Percentiles rank a stretch among this genome's conserved stretches.
These are phyloP conservation scores for Drosophila gunungcola DNA, from an alignment of 1,140 invertebrate genomes.

Conservation along the genomic window DNA sequence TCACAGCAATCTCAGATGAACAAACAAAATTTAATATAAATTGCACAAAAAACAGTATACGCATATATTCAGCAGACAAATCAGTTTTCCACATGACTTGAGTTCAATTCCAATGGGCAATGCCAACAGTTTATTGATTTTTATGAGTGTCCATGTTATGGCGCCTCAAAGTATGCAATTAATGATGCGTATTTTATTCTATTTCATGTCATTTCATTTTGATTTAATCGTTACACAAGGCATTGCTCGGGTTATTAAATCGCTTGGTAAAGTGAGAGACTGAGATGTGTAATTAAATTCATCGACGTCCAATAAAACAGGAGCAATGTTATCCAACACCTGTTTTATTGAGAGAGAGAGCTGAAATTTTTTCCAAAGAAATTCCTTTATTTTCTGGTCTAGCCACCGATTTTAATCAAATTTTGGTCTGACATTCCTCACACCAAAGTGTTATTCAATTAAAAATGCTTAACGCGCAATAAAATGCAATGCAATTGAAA, in stretches of 20 bases:
- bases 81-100: slow-evolving; percentile 48
- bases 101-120: slow-evolving; percentile 3
- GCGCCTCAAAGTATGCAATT: slow-evolving; percentile 54
- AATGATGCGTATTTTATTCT: slow-evolving; percentile 37
- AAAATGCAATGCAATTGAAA: neutral
- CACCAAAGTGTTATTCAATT: slow-evolving; percentile 40
- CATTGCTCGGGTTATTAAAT: neutral
- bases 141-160: slow-evolving; percentile 29
- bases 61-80: slow-evolving; percentile 26
- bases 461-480: slow-evolving; percentile 47
- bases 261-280: slow-evolving; percentile 13
- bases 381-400: slow-evolving; percentile 15
- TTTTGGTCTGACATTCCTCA: slow-evolving; percentile 34
- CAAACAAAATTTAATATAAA: slow-evolving; percentile 8
- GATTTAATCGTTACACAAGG: slow-evolving; percentile 4
- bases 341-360: slow-evolving; percentile 12
- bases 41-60: neutral
- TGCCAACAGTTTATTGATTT: slow-evolving; percentile 41
- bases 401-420: slow-evolving; percentile 37
- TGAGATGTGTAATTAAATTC: slow-evolving; percentile 19
- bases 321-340: slow-evolving; percentile 12
- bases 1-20: slow-evolving; percentile 26
- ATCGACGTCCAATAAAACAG: slow-evolving; percentile 1
- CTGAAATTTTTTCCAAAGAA: neutral
- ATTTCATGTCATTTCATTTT: slow-evolving; percentile 27